Conservation (phyloP, 2,113 vertebrate species). For the Takifugu bimaculatus region DNA sequence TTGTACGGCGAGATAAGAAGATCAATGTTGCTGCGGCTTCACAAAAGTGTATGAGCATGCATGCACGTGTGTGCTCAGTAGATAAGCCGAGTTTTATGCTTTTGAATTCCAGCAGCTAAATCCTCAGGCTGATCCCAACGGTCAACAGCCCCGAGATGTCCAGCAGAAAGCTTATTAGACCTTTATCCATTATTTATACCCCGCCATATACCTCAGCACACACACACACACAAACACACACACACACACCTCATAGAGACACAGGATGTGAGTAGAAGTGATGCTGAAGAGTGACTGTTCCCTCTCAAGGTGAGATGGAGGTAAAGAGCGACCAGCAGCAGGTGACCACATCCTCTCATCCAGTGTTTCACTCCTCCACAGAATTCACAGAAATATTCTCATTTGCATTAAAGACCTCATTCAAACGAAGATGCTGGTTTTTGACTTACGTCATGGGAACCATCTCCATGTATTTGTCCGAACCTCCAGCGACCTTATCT, state of each 20-base stretch:
- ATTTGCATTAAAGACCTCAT: not conserved
- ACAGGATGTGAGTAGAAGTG: constrained; percentile 16
- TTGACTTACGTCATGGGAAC: constrained; percentile 36
- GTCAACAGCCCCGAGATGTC: constrained; percentile 60
- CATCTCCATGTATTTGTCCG: not conserved
- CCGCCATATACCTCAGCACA: constrained; percentile 5
- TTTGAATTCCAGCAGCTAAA: constrained; percentile 55
- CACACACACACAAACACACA: constrained; percentile 13
- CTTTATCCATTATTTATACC: constrained; percentile 58
- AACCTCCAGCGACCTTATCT: not conserved
- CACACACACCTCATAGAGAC: constrained; percentile 9
- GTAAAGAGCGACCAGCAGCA: not conserved
- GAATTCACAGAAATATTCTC: constrained; percentile 6
- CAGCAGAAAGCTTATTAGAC: constrained; percentile 51
- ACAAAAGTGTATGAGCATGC: not conserved
- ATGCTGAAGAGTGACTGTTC: constrained; percentile 22
- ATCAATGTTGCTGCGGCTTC: constrained; percentile 38
- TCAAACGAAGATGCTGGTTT: not conserved
- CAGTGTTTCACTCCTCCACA: too few relatives aligned
- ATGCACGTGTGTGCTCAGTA: constrained; percentile 4
- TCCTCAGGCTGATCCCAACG: constrained; percentile 51
- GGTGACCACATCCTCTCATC: too few relatives aligned
- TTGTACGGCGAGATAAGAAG: constrained; percentile 59
- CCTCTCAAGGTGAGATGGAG: constrained; percentile 12
- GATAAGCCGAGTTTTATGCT: constrained; percentile 44